Conservation (phyloP, 2,113 vertebrate species). For the Chitala chitala region DNA sequence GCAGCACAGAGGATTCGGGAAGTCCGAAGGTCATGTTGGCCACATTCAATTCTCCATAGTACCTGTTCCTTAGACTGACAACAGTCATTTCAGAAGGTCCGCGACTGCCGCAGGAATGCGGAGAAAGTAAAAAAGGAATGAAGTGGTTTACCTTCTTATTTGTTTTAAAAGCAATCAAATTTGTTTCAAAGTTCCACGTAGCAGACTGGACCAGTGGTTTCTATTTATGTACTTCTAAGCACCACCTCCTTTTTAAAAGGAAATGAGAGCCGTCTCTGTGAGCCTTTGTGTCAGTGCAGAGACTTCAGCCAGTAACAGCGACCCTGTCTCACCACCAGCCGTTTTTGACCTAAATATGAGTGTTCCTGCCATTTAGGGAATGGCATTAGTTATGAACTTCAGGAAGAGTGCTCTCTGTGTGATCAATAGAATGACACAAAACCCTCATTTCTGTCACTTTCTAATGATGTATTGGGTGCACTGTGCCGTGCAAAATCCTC, state of each 20-base stretch:
- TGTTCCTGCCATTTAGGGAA: slow-evolving; percentile 19
- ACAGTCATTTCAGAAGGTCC: slow-evolving; percentile 26
- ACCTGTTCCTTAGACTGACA: slow-evolving; percentile 26
- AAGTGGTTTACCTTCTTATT: slow-evolving; percentile 21
- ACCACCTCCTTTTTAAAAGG: slow-evolving; percentile 60
- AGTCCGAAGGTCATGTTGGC: slow-evolving; percentile 48
- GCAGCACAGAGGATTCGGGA: slow-evolving; percentile 50
- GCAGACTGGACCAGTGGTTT: slow-evolving; percentile 55
- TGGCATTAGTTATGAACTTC: slow-evolving; percentile 8
- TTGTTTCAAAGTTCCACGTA: slow-evolving; percentile 39
- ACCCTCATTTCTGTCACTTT: slow-evolving; percentile 10
- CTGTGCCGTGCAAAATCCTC: slow-evolving; percentile 8
- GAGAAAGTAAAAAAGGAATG: slow-evolving; percentile 8
- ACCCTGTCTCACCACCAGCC: slow-evolving; percentile 31
- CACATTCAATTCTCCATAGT: slow-evolving; percentile 46
- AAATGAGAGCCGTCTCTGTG: slow-evolving; percentile 42
- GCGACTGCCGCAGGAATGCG: not conserved
- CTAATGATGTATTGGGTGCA: slow-evolving; percentile 2
- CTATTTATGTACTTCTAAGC: slow-evolving; percentile 60
- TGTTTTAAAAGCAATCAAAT: slow-evolving; percentile 43
- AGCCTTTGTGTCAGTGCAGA: slow-evolving; percentile 54
- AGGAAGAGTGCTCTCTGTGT: not conserved
- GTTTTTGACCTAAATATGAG: slow-evolving; percentile 29
- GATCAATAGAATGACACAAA: not conserved
- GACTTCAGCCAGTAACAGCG: slow-evolving; percentile 52